These are phyloP conservation scores for Platysteira castanea DNA, from an alignment of 2,113 vertebrate genomes.

Conservation along the genomic window DNA sequence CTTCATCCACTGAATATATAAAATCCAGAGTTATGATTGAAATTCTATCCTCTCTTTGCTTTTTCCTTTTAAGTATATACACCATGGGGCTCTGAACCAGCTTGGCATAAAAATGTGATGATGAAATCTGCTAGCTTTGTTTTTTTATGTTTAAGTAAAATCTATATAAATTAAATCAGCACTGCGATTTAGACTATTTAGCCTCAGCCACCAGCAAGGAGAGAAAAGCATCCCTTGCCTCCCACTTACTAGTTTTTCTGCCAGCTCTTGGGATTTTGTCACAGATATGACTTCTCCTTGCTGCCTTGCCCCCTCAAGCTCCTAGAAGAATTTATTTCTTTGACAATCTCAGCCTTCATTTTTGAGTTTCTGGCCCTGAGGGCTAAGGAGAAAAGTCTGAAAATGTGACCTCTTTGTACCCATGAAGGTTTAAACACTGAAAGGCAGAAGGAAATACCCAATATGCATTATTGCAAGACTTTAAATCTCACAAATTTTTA, in stretches of 20 bases:
- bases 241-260: not conserved
- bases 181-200: not conserved
- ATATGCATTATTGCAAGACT: not conserved
- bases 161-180: not conserved
- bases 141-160: not conserved
- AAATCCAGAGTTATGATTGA: not conserved
- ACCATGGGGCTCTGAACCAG: not conserved
- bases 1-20: not conserved
- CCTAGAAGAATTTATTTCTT: constrained; percentile 15
- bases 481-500: not conserved
- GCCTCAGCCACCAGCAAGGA: not conserved
- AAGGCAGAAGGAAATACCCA: constrained; percentile 15
- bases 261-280: not conserved
- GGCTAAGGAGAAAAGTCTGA: not conserved
- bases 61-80: not conserved
- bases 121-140: not conserved
- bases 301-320: not conserved
- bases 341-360: constrained; percentile 13
- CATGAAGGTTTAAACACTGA: not conserved
- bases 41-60: not conserved
- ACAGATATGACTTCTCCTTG: not conserved
- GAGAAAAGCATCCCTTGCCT: not conserved
- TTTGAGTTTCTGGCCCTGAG: constrained; percentile 19
- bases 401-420: constrained; percentile 17
- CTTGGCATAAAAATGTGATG: not conserved